phyloP scores from a whole-genome alignment of 2,888 invertebrate species.

The Agapetus fuscipes region DNA sequence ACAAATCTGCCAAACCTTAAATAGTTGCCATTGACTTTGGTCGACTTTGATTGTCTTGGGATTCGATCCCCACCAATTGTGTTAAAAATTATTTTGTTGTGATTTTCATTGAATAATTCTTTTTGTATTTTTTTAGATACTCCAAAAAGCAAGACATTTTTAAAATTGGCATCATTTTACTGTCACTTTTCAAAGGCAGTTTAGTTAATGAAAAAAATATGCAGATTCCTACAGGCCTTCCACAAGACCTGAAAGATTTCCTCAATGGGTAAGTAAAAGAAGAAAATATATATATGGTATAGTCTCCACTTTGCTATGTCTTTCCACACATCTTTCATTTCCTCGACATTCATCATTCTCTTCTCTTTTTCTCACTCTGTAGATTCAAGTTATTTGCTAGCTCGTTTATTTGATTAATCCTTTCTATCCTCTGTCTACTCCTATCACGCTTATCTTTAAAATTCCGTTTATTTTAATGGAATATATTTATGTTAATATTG shows the following conservation, averaged over 20 bases:
- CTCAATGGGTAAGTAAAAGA: slow-evolving; percentile 50
- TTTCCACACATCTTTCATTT: no score
- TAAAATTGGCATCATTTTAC: slow-evolving; percentile 57
- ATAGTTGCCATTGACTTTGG: no score
- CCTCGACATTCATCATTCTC: no score
- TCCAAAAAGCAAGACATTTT: slow-evolving; percentile 65
- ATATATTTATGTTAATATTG: slow-evolving; percentile 7
- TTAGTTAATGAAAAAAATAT: slow-evolving; percentile 39
- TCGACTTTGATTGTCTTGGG: no score
- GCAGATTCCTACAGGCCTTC: slow-evolving; percentile 49
- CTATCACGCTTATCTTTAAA: no score
- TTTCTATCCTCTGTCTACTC: no score
- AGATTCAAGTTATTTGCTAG: no score
- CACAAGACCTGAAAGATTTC: slow-evolving; percentile 61
- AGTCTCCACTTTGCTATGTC: background rate
- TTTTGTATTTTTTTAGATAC: slow-evolving; percentile 28
- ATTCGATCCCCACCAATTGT: no score
- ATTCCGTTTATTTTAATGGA: background rate
- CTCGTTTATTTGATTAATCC: no score
- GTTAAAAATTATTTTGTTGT: background rate
- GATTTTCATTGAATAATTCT: background rate
- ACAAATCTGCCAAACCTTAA: no score
- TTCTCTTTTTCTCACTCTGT: no score
- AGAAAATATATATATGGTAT: no score
- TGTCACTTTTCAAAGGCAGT: slow-evolving; percentile 52